phyloP scores from a whole-genome alignment of 2,113 vertebrate species.

The Raphicerus campestris region DNA sequence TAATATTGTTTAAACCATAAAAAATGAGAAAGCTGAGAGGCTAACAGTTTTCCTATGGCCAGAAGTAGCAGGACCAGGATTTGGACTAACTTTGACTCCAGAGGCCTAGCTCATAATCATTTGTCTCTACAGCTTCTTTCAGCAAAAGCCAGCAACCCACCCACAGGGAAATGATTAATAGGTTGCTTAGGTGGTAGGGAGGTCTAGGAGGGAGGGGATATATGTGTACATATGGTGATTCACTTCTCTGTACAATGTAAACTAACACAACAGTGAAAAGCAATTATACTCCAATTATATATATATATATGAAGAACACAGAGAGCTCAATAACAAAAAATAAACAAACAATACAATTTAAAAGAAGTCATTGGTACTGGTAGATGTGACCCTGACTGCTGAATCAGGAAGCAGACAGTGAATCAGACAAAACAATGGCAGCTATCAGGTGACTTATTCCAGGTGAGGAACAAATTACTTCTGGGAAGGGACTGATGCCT shows the following conservation, averaged over 20 bases:
- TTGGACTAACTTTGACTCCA: not conserved
- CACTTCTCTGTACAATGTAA: not conserved
- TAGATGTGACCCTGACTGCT: slow-evolving; percentile 1
- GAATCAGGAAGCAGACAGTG: slow-evolving; percentile 58
- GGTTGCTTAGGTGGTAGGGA: not conserved
- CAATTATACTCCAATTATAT: not conserved
- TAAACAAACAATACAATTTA: not conserved
- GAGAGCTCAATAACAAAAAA: not conserved
- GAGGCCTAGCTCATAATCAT: not conserved
- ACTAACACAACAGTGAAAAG: not conserved
- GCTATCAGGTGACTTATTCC: slow-evolving; percentile 29
- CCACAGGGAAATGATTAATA: not conserved
- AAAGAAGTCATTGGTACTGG: not conserved
- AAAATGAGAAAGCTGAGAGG: not conserved
- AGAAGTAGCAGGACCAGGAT: not conserved
- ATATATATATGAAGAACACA: not conserved
- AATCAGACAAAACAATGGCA: slow-evolving; percentile 63
- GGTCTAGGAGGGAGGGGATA: not conserved
- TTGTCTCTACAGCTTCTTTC: not conserved
- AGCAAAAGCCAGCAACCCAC: not conserved
- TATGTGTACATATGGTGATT: not conserved
- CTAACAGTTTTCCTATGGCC: not conserved
- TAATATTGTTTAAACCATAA: not conserved
- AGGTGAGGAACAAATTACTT: not conserved
- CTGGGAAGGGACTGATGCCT: not conserved